phyloP scores from a whole-genome alignment of 2,797 vertebrate genomes.

The Streptopelia turtur region DNA sequence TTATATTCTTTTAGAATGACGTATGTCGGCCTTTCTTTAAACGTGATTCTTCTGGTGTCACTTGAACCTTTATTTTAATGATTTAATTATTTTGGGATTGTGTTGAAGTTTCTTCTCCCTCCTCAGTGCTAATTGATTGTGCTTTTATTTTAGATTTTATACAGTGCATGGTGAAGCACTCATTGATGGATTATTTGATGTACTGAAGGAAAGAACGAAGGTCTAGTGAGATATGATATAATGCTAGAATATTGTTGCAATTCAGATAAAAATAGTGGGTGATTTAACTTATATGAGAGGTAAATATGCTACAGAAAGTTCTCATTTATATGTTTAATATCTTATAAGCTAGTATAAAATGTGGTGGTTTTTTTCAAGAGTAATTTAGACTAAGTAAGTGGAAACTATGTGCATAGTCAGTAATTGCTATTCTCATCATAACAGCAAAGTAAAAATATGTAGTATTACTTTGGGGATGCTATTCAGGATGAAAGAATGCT shows the following conservation, averaged over 20 bases:
- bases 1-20: neutral
- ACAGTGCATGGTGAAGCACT: neutral
- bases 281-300: neutral
- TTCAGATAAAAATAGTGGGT: neutral
- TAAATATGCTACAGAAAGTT: neutral
- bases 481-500: slow-evolving; percentile 49
- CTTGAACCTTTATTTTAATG: neutral
- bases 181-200: neutral
- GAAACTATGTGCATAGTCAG: neutral
- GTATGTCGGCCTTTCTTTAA: neutral
- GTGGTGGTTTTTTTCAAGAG: neutral
- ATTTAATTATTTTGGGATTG: neutral
- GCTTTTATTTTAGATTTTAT: neutral
- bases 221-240: neutral
- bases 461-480: slow-evolving; percentile 23
- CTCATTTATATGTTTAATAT: neutral
- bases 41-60: neutral
- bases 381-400: slow-evolving; percentile 1
- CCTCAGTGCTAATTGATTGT: neutral
- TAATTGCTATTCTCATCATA: slow-evolving; percentile 19
- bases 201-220: neutral
- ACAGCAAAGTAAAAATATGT: slow-evolving; percentile 21
- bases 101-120: neutral
- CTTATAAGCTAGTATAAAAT: neutral
- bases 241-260: neutral